phyloP scores from a whole-genome alignment of 2,888 invertebrate species.

The Keiferia lycopersicella region DNA sequence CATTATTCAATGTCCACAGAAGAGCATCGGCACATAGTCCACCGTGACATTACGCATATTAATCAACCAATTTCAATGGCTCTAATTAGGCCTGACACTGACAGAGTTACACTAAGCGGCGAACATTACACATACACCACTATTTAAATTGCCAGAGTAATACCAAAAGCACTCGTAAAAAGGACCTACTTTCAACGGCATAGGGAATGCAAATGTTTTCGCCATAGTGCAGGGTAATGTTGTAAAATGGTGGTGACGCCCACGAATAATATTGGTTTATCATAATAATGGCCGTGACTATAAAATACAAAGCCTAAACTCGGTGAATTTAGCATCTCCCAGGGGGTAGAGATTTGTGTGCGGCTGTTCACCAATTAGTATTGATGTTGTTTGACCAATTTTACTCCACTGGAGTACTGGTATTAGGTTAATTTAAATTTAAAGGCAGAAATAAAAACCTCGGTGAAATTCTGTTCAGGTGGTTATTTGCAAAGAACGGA shows the following conservation, averaged over 20 bases:
- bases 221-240: conserved; percentile 26
- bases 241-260: conserved; percentile 39
- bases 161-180: neutral
- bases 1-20: conserved; percentile 68
- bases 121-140: conserved; percentile 47
- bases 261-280: conserved; percentile 48
- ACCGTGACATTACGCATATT: conserved; percentile 67
- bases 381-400: conserved; percentile 15
- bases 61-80: conserved; percentile 77
- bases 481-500: too few species aligned
- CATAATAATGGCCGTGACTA: conserved; percentile 42
- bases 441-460: too few species aligned
- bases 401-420: neutral
- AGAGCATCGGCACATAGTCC: conserved; percentile 65
- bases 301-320: conserved; percentile 30
- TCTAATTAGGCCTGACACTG: conserved; percentile 76
- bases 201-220: conserved; percentile 30
- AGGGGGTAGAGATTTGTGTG: conserved; percentile 19
- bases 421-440: too few species aligned
- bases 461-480: too few species aligned
- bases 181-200: conserved; percentile 16
- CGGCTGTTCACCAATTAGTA: conserved; percentile 17
- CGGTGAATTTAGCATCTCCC: conserved; percentile 22
- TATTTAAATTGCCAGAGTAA: conserved; percentile 1
- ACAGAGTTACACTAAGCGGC: conserved; percentile 71